Conservation (phyloP, 2,113 vertebrate genomes). For the Pachycephala philippinensis region DNA sequence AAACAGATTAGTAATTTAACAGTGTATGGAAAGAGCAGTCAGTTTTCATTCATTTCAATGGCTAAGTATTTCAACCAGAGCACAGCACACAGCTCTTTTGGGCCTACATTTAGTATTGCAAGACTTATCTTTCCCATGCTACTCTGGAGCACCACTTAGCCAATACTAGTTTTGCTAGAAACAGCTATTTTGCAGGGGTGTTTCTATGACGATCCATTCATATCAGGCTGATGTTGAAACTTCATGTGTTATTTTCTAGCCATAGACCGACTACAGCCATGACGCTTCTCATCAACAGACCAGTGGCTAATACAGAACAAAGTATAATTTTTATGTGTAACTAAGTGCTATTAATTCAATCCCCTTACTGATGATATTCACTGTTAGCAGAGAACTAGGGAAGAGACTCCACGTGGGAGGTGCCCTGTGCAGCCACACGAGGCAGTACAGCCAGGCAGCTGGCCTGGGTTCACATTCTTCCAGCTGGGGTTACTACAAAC, state of each 20-base stretch:
- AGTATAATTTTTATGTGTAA: background rate
- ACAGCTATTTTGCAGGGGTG: background rate
- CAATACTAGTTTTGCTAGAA: background rate
- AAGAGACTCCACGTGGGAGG: background rate
- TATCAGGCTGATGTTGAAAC: background rate
- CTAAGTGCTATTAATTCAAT: background rate
- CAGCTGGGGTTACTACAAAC: background rate
- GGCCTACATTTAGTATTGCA: background rate
- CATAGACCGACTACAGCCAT: background rate
- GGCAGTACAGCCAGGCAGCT: background rate
- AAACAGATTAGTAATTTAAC: background rate
- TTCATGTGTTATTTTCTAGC: background rate
- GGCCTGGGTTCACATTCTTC: background rate
- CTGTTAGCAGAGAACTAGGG: background rate
- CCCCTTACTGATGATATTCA: background rate
- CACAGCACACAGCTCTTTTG: background rate
- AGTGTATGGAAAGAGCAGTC: background rate
- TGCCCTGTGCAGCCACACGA: background rate
- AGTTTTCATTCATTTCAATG: background rate
- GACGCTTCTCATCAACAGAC: background rate
- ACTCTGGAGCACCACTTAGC: background rate
- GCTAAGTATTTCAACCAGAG: background rate
- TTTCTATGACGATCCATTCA: background rate
- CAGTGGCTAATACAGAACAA: background rate
- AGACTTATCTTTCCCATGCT: background rate